Conservation (phyloP, 2,113 vertebrate genomes). For the Phoenicopterus ruber region DNA sequence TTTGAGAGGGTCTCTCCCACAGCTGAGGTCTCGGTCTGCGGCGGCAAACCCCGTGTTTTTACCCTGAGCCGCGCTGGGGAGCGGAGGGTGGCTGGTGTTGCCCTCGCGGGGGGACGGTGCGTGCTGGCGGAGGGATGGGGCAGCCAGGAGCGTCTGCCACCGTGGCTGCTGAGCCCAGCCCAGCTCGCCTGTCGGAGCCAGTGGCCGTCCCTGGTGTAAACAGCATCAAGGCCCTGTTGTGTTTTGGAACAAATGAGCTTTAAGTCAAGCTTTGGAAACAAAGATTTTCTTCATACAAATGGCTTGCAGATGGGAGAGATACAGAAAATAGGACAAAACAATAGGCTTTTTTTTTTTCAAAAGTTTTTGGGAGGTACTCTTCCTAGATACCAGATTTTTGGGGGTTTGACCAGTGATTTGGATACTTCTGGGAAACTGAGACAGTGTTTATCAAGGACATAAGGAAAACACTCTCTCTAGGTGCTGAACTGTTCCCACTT, state of each 20-base stretch:
- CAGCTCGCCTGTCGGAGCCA: not conserved
- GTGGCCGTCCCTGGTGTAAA: not conserved
- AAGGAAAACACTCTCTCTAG: not conserved
- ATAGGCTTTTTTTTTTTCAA: not conserved
- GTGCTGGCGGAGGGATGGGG: not conserved
- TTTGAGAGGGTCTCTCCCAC: not conserved
- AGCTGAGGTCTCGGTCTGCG: not conserved
- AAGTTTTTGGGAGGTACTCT: not conserved
- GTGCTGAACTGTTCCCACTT: not conserved
- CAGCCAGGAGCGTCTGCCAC: not conserved
- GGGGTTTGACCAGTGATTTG: not conserved
- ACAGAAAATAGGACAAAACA: not conserved
- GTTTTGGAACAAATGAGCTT: slow-evolving; percentile 21
- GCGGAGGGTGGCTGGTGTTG: not conserved
- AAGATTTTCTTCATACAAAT: slow-evolving; percentile 1
- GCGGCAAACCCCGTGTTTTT: not conserved
- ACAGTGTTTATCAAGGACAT: not conserved
- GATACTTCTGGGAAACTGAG: not conserved
- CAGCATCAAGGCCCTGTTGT: not conserved
- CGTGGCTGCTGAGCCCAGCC: not conserved
- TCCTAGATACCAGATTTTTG: not conserved
- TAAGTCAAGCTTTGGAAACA: slow-evolving; percentile 3
- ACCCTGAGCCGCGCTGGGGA: not conserved
- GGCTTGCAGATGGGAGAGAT: slow-evolving; percentile 4
- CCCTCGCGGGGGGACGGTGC: not conserved